Percentiles rank a stretch among this genome's conserved stretches.
Evolutionary conservation across 2,113 vertebrate species (phyloP).

Genomic region (Psephotus haematonotus): DNA sequence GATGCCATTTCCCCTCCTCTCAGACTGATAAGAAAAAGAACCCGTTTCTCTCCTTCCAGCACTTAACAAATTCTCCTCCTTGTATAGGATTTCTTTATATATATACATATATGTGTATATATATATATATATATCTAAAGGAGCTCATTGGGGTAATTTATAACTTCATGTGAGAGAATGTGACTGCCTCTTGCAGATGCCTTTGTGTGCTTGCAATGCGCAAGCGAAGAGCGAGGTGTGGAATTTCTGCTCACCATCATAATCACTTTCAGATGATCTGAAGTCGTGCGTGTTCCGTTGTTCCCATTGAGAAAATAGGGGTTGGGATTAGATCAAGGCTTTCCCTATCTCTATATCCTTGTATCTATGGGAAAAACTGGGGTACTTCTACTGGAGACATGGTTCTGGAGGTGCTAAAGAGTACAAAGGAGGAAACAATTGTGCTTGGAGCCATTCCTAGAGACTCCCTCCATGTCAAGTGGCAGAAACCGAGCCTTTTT

Average conservation of each 20-base stretch:
- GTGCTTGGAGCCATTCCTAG: not conserved
- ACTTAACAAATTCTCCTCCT: slow-evolving; percentile 5
- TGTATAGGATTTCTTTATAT: not conserved
- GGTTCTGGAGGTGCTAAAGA: not conserved
- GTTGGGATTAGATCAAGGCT: not conserved
- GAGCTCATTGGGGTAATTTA: not conserved
- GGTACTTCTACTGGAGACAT: not conserved
- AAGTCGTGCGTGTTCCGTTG: not conserved
- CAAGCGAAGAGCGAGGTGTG: not conserved
- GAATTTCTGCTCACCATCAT: not conserved
- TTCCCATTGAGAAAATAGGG: not conserved
- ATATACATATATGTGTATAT: not conserved
- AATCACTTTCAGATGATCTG: not conserved
- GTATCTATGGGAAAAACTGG: not conserved
- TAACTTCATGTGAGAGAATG: not conserved
- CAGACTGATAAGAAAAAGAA: slow-evolving; percentile 11
- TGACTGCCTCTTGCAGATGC: not conserved
- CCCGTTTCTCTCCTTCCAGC: not conserved
- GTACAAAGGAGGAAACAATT: not conserved
- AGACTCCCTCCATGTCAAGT: not conserved
- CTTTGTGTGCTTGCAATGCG: not conserved
- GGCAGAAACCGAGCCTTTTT: not conserved
- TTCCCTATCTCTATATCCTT: not conserved
- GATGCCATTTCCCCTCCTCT: not conserved
- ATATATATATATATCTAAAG: not conserved